phyloP scores from a whole-genome alignment of 2,797 vertebrate genomes.

The Syngnathus rostellatus region DNA sequence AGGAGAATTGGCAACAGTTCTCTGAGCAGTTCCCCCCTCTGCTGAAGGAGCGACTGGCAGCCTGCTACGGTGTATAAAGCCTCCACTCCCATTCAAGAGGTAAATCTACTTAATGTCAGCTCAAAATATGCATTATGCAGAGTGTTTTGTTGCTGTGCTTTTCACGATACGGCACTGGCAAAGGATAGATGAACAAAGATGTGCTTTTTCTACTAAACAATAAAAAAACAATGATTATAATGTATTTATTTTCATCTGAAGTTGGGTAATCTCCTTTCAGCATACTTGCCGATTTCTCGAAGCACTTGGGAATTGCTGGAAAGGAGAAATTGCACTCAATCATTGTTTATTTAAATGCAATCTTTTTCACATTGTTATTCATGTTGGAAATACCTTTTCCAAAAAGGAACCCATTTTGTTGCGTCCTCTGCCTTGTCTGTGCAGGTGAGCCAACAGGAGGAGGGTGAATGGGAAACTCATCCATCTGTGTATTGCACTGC shows the following conservation, averaged over 20 bases:
- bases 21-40: conserved; percentile 91
- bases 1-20: conserved; percentile 95
- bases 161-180: background rate
- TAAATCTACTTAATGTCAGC: conserved; percentile 25
- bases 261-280: too few species aligned
- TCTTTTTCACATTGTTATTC: background rate
- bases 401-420: background rate
- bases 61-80: conserved; percentile 87
- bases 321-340: background rate
- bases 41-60: conserved; percentile 88
- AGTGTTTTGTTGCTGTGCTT: background rate
- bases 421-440: background rate
- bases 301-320: too few species aligned
- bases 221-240: too few species aligned
- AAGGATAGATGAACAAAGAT: background rate
- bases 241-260: too few species aligned
- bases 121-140: background rate
- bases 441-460: conserved; percentile 80
- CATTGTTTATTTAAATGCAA: background rate
- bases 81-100: conserved; percentile 61
- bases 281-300: background rate
- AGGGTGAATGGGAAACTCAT: conserved; percentile 79
- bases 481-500: conserved; percentile 86
- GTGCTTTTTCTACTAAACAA: background rate
- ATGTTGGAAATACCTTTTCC: too few species aligned